These are phyloP conservation scores for Stichodactyla mertensii DNA, from an alignment of 64 coral and sea anemone genomes.

Conservation along the genomic window DNA sequence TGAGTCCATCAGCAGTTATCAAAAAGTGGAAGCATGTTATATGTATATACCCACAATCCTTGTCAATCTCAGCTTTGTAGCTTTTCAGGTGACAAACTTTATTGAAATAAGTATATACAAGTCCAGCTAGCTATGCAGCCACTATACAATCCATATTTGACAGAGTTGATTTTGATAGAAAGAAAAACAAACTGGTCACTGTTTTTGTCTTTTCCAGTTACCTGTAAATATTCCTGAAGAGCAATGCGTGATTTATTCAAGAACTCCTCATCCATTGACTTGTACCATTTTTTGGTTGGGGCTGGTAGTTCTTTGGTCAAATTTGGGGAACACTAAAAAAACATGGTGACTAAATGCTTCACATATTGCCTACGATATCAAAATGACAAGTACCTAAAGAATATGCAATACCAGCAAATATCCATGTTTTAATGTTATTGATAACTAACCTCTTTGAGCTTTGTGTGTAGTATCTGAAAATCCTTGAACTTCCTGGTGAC, in stretches of 20 bases:
- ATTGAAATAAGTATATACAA: no score
- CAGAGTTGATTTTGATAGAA: no score
- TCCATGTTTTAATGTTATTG: neutral
- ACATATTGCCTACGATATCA: neutral
- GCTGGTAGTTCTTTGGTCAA: constrained; percentile 78
- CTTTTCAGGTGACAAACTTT: no score
- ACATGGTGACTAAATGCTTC: no score
- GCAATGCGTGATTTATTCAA: constrained; percentile 63
- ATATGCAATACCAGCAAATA: no score
- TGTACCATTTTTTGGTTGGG: constrained; percentile 93
- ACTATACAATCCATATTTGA: no score
- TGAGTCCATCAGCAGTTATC: no score
- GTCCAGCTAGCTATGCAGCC: no score
- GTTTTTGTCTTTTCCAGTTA: neutral
- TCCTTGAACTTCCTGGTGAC: constrained; percentile 88
- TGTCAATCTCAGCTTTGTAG: no score
- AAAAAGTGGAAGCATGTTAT: no score
- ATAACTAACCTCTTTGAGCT: constrained; percentile 86
- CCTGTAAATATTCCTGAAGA: constrained; percentile 87
- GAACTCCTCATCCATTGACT: constrained; percentile 82
- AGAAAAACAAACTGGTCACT: no score
- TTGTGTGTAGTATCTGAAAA: constrained; percentile 88
- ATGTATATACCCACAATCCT: no score
- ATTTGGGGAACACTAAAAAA: constrained; percentile 71
- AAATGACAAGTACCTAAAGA: neutral